Evolutionary conservation across 2,797 vertebrate genomes (phyloP).

Genomic region (Lepus oiostolus): DNA sequence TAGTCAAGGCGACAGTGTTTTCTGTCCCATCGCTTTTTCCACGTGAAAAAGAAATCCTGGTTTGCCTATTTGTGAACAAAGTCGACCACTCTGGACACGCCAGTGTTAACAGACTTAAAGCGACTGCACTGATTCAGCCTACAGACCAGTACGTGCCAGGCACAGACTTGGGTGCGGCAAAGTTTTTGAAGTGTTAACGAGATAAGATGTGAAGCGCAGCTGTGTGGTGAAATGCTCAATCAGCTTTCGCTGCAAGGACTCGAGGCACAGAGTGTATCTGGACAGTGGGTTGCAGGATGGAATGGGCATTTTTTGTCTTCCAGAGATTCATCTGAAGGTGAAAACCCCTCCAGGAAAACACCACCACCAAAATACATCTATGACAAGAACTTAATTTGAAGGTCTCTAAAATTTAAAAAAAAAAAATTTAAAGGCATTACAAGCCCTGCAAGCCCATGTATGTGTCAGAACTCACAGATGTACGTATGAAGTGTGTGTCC

Average conservation of each 20-base stretch:
- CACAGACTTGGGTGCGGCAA: constrained; percentile 45
- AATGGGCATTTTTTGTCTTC: constrained; percentile 29
- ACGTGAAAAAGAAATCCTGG: constrained; percentile 34
- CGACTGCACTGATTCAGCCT: neutral
- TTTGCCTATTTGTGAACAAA: constrained; percentile 36
- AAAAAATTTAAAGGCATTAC: neutral
- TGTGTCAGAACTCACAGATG: neutral
- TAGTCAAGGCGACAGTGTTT: constrained; percentile 75
- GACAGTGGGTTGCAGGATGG: neutral
- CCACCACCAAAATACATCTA: neutral
- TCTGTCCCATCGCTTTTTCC: constrained; percentile 69
- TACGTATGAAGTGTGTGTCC: neutral
- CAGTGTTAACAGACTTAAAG: constrained; percentile 20
- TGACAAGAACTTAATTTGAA: constrained; percentile 51
- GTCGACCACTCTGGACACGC: neutral
- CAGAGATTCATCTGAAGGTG: neutral
- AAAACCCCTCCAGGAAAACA: neutral
- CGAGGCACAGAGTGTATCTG: neutral
- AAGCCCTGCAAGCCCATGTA: neutral
- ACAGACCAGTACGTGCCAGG: neutral
- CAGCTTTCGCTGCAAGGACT: constrained; percentile 23
- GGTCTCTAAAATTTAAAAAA: constrained; percentile 35
- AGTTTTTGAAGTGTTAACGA: constrained; percentile 54
- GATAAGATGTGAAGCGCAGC: constrained; percentile 12
- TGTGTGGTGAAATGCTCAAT: constrained; percentile 29